Conservation (phyloP, 2,797 vertebrate genomes). For the Pseudomugil gertrudae region DNA sequence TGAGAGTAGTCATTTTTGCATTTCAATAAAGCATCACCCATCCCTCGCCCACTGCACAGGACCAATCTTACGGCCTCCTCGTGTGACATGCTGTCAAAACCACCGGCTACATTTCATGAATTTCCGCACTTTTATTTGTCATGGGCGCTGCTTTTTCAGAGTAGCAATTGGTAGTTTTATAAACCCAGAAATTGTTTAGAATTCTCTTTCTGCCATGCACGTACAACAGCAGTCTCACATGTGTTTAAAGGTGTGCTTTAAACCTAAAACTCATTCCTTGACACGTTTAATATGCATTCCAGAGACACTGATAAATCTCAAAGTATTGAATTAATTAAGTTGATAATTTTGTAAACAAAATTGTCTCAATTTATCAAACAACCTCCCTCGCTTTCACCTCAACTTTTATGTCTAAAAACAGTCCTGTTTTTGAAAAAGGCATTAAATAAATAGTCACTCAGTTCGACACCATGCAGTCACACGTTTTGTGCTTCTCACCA, state of each 20-base stretch:
- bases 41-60: constrained; percentile 72
- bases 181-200: constrained; percentile 65
- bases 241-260: constrained; percentile 12
- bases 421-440: constrained; percentile 54
- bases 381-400: constrained; percentile 55
- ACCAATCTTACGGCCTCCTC: constrained; percentile 63
- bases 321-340: constrained; percentile 20
- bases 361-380: constrained; percentile 50
- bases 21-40: constrained; percentile 76
- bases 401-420: constrained; percentile 53
- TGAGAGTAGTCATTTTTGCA: constrained; percentile 70
- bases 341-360: background rate
- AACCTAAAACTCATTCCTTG: constrained; percentile 2
- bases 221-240: constrained; percentile 12
- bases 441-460: constrained; percentile 55
- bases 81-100: constrained; percentile 71
- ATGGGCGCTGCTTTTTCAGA: constrained; percentile 63
- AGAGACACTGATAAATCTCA: constrained; percentile 20
- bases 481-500: constrained; percentile 68
- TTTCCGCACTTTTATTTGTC: constrained; percentile 74
- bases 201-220: constrained; percentile 33
- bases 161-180: constrained; percentile 66
- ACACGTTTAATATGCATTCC: constrained; percentile 16
- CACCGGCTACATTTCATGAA: constrained; percentile 71
- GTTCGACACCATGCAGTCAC: constrained; percentile 71